Base-by-base conservation (phyloP, 37 sponge, comb jelly and placozoan genomes). In the Beroe ovata region DNA sequence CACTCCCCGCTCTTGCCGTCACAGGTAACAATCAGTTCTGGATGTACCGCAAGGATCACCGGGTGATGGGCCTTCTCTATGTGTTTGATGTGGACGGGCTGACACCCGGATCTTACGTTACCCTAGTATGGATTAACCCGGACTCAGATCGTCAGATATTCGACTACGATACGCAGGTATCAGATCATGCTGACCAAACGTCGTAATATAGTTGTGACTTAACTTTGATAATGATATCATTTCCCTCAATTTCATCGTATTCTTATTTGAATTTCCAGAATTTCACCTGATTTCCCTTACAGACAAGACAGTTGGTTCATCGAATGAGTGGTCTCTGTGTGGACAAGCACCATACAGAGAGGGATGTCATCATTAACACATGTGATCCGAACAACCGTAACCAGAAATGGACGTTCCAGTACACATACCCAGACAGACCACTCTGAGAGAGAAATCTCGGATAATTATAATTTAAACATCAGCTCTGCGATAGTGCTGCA, bases 11-110 rank as follows among this genome's bases (percentile, higher is more conserved):
- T n/a, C n/a, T n/a, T n/a, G n/a, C n/a, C 59, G 59, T 36, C 38
- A 6, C 38, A 71, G 71, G 71, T 28, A 71, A 71, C 71, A 71
- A 71, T 35, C 71, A 71, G 71, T 71, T 71, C 20, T 71, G 71
- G 71, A 71, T 71, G 71, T 71, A 71, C 71, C 36, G 38, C 16
- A 71, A 71, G 20, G 71, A 71, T 29, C 36, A 38, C 38, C 21
- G 71, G 36, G 8, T 71, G 34, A 71, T 71, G 71, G 71, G 71
- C 38, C 28, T 71, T 20, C 28, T 71, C 38, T 71, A 71, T 20
- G 71, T 71, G 34, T 71, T 71, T 71, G 71, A 71, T 29, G 71
- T 71, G 11, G 38, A 36, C 38, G 71, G 71, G 16, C 36, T 35
- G 6, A 71, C 21, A 28, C 71, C 71, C 34, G 71, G 71, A 30